Evolutionary conservation across 2,113 vertebrate genomes (phyloP).

Genomic region (Callipepla squamata): DNA sequence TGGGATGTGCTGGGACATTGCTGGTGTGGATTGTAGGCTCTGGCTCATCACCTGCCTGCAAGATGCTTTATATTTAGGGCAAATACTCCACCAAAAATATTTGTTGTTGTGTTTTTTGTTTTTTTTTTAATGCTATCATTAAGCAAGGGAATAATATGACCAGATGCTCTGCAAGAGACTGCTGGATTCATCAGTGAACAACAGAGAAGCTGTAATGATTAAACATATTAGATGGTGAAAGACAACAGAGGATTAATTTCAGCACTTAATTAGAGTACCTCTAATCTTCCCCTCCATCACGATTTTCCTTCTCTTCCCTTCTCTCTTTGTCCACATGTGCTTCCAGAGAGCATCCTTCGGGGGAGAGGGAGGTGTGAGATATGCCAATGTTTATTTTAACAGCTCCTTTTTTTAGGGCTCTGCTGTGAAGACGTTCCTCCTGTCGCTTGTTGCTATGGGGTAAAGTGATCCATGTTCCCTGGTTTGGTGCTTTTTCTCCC

Average conservation of each 20-base stretch:
- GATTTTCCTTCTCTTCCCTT: background rate
- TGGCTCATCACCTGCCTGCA: background rate
- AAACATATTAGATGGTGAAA: background rate
- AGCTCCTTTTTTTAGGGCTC: slow-evolving; percentile 68
- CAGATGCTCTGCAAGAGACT: slow-evolving; percentile 18
- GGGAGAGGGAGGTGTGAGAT: slow-evolving; percentile 68
- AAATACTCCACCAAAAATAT: background rate
- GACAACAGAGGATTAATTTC: background rate
- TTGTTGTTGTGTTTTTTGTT: background rate
- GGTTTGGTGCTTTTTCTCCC: background rate
- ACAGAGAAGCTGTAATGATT: background rate
- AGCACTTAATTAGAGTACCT: background rate
- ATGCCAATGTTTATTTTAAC: slow-evolving; percentile 70
- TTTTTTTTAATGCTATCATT: background rate
- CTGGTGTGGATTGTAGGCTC: background rate
- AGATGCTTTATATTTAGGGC: background rate
- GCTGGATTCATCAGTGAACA: background rate
- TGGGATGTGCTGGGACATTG: background rate
- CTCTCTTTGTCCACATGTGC: slow-evolving; percentile 7
- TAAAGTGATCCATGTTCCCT: background rate
- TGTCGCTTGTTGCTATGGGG: slow-evolving; percentile 71
- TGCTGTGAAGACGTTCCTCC: slow-evolving; percentile 49
- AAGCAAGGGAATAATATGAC: background rate
- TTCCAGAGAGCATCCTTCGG: slow-evolving; percentile 42
- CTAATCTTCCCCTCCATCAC: background rate